Evolutionary conservation across 2,113 vertebrate species (phyloP).

Genomic region (Dipodomys spectabilis): DNA sequence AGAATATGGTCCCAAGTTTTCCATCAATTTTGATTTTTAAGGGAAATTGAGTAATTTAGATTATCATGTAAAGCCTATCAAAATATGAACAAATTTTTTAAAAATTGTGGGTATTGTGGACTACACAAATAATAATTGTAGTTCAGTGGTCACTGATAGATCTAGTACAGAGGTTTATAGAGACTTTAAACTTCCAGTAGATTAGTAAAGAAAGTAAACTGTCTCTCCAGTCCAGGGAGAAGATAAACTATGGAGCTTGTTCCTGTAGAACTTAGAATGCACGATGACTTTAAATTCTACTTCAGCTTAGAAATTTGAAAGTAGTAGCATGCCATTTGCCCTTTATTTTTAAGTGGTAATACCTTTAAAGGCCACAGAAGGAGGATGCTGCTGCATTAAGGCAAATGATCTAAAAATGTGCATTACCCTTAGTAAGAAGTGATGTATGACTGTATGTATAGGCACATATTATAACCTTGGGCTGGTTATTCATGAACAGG

Average conservation of each 20-base stretch:
- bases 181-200: neutral
- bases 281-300: conserved; percentile 8
- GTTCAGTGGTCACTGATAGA: neutral
- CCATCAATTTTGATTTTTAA: neutral
- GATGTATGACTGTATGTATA: neutral
- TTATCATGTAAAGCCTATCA: conserved; percentile 14
- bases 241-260: neutral
- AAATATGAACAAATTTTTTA: neutral
- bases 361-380: conserved; percentile 7
- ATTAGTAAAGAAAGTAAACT: neutral
- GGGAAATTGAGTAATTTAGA: neutral
- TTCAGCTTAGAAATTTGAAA: conserved; percentile 7
- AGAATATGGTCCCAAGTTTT: neutral
- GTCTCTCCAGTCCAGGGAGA: neutral
- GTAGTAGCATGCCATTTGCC: neutral
- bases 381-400: neutral
- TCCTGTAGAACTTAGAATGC: neutral
- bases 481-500: conserved; percentile 34
- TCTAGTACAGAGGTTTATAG: neutral
- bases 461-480: conserved; percentile 47
- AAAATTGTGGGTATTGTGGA: neutral
- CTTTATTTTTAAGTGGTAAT: conserved; percentile 20
- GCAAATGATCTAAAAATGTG: neutral
- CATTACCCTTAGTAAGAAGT: neutral
- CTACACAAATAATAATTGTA: neutral